These are phyloP conservation scores for Sycophaga agraensis DNA, from an alignment of 1,140 invertebrate genomes.

Conservation along the genomic window DNA sequence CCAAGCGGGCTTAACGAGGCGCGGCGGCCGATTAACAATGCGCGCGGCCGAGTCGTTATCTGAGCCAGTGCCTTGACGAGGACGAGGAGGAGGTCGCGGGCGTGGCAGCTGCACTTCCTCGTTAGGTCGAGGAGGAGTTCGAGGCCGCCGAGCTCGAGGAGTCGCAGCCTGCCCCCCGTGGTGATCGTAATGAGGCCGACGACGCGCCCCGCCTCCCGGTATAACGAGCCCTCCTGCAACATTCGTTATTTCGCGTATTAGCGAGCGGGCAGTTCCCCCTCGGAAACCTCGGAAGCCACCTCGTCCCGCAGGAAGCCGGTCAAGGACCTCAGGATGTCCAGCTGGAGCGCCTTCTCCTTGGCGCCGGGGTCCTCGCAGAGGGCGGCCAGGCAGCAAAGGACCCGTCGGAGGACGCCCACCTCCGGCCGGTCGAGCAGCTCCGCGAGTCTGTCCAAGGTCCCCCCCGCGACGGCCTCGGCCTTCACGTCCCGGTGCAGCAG, in stretches of 20 bases:
- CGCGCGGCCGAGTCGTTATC: not conserved
- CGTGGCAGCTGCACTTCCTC: slow-evolving; percentile 7
- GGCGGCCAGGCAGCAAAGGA: slow-evolving; percentile 33
- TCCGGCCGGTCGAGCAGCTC: slow-evolving; percentile 32
- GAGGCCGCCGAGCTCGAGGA: slow-evolving; percentile 36
- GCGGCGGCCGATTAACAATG: not conserved
- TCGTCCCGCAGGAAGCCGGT: not conserved
- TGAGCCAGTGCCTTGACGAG: slow-evolving; percentile 34
- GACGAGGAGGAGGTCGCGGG: slow-evolving; percentile 29
- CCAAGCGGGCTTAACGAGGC: not conserved
- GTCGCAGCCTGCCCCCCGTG: slow-evolving; percentile 32
- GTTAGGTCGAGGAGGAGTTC: slow-evolving; percentile 31
- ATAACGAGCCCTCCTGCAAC: slow-evolving; percentile 33
- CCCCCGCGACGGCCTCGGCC: slow-evolving; percentile 28
- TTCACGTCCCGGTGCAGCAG: slow-evolving; percentile 33
- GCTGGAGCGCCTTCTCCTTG: slow-evolving; percentile 27
- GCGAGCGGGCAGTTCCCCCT: no score
- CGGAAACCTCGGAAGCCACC: no score
- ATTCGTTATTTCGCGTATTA: not conserved
- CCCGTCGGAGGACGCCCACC: slow-evolving; percentile 28
- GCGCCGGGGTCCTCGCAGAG: slow-evolving; percentile 35
- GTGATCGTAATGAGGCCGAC: slow-evolving; percentile 40
- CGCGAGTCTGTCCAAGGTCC: slow-evolving; percentile 33
- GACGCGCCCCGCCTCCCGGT: slow-evolving; percentile 32
- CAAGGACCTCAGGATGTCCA: not conserved